Conservation (phyloP, 2,113 vertebrate species). For the Columba livia region DNA sequence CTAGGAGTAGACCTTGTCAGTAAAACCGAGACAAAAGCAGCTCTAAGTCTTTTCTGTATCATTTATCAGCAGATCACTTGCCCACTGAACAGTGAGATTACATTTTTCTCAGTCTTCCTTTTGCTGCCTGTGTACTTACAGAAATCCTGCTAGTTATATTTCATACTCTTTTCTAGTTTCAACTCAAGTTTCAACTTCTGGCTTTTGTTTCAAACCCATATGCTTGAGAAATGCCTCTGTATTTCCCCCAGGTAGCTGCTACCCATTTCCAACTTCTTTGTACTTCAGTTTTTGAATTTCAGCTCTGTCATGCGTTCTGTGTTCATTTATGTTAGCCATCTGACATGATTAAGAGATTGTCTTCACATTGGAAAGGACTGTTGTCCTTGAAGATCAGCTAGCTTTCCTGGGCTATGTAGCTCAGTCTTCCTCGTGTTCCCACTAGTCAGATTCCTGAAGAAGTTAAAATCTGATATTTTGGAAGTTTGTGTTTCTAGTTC, state of each 20-base stretch:
- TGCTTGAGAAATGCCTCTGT: not conserved
- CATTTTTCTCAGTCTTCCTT: not conserved
- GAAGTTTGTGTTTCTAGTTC: not conserved
- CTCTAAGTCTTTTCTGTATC: not conserved
- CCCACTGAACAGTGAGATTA: not conserved
- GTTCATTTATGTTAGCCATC: not conserved
- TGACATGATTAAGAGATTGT: not conserved
- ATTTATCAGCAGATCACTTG: not conserved
- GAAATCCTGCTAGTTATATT: not conserved
- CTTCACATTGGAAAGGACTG: not conserved
- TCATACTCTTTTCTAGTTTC: not conserved
- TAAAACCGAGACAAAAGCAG: not conserved
- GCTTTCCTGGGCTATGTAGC: not conserved
- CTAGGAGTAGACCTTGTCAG: not conserved
- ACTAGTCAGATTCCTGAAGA: not conserved
- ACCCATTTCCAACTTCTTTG: not conserved
- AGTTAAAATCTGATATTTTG: not conserved
- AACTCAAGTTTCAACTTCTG: not conserved
- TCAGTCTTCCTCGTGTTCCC: accelerated
- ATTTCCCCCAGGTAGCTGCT: not conserved
- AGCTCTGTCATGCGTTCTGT: not conserved
- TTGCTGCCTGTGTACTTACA: not conserved
- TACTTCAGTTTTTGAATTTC: not conserved
- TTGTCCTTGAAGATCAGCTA: not conserved
- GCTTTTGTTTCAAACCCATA: not conserved